Conservation (phyloP, 2,888 invertebrate genomes). For the Coleophora flavipennella region DNA sequence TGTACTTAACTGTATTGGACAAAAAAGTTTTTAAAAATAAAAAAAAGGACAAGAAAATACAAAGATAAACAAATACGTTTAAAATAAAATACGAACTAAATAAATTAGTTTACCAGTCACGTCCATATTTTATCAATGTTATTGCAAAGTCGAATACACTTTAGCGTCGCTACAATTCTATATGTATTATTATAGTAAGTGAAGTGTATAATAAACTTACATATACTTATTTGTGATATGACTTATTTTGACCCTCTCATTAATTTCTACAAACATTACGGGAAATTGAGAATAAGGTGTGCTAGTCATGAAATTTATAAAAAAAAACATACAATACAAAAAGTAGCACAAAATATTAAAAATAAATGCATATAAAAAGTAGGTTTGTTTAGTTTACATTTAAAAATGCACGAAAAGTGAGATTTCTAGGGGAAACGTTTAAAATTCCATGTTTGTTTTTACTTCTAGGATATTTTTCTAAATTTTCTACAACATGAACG, state of each 20-base stretch:
- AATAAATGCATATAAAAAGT: constrained; percentile 7
- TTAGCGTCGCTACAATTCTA: constrained; percentile 39
- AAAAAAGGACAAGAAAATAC: too few relatives aligned
- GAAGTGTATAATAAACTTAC: constrained; percentile 28
- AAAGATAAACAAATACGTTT: too few relatives aligned
- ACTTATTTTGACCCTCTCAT: constrained; percentile 44
- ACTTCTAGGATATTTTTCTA: constrained; percentile 46
- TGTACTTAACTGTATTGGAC: constrained; percentile 2
- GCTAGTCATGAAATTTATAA: not conserved
- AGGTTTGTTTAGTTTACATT: not conserved
- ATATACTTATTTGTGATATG: constrained; percentile 62
- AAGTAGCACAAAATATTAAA: not conserved
- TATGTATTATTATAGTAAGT: constrained; percentile 26
- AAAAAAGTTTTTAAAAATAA: not conserved
- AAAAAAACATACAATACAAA: too few relatives aligned
- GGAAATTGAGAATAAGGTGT: constrained; percentile 5
- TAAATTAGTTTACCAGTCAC: too few relatives aligned
- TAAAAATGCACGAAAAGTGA: constrained; percentile 25
- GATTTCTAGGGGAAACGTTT: not conserved
- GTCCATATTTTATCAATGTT: constrained; percentile 15
- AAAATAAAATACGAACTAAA: too few relatives aligned
- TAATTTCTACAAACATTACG: not conserved
- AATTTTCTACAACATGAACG: constrained; percentile 67
- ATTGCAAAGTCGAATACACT: constrained; percentile 43
- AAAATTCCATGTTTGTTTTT: constrained; percentile 23